Percentiles rank a stretch among this genome's conserved stretches.
These are phyloP conservation scores for Perca schrenkii DNA, from an alignment of 2,113 vertebrate species.

Conservation along the genomic window DNA sequence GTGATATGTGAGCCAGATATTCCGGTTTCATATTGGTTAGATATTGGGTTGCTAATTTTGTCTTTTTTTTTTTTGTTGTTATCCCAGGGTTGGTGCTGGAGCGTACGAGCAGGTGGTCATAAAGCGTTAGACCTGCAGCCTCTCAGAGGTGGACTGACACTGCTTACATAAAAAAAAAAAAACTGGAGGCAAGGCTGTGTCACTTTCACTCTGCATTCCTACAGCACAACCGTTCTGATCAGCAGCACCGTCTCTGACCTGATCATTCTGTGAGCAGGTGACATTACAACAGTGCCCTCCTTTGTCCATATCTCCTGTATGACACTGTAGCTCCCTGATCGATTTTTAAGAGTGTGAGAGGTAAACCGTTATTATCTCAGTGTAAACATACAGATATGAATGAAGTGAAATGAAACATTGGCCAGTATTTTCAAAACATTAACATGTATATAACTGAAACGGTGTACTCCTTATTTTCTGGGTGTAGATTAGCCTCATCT, in stretches of 20 bases:
- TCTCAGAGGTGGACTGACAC: constrained; percentile 26
- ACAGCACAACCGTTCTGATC: constrained; percentile 36
- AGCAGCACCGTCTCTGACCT: constrained; percentile 5
- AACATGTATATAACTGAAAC: not conserved
- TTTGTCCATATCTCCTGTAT: constrained; percentile 43
- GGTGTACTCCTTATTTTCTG: not conserved
- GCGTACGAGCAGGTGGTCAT: constrained; percentile 97
- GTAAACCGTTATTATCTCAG: not conserved
- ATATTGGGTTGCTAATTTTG: not conserved
- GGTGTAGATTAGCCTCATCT: not conserved
- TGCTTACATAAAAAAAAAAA: constrained; percentile 17
- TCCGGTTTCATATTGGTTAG: too few species aligned
- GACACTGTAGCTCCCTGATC: constrained; percentile 32
- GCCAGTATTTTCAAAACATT: constrained; percentile 14
- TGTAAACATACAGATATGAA: constrained; percentile 10
- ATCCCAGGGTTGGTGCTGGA: constrained; percentile 90
- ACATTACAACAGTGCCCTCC: constrained; percentile 58
- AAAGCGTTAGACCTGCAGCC: constrained; percentile 79
- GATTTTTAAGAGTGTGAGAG: not conserved
- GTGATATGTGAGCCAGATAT: too few species aligned
- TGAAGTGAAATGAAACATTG: not conserved
- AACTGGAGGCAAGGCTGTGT: constrained; percentile 7
- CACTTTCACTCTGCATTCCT: constrained; percentile 49
- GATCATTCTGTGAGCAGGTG: constrained; percentile 14
- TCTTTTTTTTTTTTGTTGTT: not conserved